Evolutionary conservation across 2,888 invertebrate genomes (phyloP).

Genomic region (Slavum lentiscoides): DNA sequence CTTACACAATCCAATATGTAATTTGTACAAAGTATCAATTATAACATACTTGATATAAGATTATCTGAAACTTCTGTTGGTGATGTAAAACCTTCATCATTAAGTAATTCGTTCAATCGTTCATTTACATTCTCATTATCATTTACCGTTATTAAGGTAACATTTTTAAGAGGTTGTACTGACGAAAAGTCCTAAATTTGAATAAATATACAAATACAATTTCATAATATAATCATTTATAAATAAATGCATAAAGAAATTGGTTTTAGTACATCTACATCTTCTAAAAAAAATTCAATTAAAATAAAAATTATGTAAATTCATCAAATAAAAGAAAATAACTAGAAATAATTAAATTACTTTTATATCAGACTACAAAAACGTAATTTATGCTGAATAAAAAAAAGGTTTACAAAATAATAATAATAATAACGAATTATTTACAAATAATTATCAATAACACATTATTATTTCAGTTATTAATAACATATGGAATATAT

Average conservation of each 20-base stretch:
- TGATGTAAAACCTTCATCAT: background rate
- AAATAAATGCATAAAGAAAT: no score
- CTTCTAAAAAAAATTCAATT: no score
- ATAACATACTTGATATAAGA: background rate
- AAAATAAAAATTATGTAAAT: no score
- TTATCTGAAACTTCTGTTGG: background rate
- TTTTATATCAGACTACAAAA: no score
- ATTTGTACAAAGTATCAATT: background rate
- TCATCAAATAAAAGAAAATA: no score
- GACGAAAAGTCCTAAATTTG: constrained; percentile 20
- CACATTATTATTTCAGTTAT: no score
- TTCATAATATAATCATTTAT: background rate
- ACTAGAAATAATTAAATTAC: no score
- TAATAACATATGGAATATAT: background rate
- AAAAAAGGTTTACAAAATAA: no score
- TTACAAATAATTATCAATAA: no score
- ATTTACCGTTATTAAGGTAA: constrained; percentile 10
- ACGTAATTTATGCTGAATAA: no score
- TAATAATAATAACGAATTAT: no score
- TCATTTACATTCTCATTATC: constrained; percentile 38
- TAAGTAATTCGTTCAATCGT: constrained; percentile 13
- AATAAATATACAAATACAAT: background rate
- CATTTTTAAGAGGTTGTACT: constrained; percentile 3
- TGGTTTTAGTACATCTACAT: no score
- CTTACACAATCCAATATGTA: background rate